Conservation (phyloP, 2,113 vertebrate genomes). For the Aldabrachelys gigantea region DNA sequence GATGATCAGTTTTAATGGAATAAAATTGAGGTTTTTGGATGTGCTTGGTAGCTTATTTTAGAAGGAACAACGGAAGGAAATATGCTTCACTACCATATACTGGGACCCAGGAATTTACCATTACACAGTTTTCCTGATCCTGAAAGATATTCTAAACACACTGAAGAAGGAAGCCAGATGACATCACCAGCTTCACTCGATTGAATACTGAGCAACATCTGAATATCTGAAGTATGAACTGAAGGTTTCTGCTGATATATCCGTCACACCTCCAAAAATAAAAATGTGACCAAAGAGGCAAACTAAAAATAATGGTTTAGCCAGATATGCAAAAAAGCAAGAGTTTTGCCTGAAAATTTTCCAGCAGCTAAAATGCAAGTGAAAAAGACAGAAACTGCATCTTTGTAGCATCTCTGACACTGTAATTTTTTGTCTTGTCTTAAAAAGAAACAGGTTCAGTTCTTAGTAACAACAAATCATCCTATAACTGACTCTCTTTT, state of each 20-base stretch:
- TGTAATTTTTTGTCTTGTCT: background rate
- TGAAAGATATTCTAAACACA: background rate
- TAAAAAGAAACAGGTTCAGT: background rate
- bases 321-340: no score
- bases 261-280: no score
- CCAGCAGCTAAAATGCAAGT: no score
- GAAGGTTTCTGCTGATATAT: no score
- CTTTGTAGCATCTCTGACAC: no score
- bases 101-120: background rate
- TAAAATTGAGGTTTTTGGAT: background rate
- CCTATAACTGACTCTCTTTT: background rate
- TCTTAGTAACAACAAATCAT: background rate
- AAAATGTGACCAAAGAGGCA: no score
- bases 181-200: background rate
- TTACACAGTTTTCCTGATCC: background rate
- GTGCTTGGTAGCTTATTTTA: background rate
- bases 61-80: background rate
- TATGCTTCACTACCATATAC: background rate
- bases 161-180: background rate
- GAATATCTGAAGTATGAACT: no score
- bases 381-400: no score
- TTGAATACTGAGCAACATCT: no score
- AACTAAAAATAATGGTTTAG: no score
- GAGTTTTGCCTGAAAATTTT: no score
- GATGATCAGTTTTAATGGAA: background rate